Evolutionary conservation across 2,797 vertebrate genomes (phyloP).

Genomic region (Podargus strigoides): DNA sequence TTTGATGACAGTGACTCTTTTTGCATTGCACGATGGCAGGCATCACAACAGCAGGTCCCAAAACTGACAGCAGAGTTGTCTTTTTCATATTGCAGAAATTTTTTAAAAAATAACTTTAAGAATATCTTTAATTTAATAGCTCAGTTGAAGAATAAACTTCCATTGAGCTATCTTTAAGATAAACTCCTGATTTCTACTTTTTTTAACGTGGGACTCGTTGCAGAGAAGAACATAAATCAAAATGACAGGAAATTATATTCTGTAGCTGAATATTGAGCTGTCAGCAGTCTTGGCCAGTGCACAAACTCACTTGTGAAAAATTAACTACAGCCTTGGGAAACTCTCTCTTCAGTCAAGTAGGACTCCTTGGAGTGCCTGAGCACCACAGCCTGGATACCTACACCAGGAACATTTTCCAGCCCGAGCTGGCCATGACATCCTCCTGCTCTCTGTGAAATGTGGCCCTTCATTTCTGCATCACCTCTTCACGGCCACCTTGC

Average conservation of each 20-base stretch:
- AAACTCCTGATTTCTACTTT: background rate
- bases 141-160: background rate
- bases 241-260: conserved; percentile 39
- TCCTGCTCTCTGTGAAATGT: background rate
- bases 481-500: background rate
- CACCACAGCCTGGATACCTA: background rate
- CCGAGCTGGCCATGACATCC: background rate
- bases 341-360: background rate
- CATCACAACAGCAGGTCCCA: background rate
- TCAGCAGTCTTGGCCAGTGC: background rate
- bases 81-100: background rate
- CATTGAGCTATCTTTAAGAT: background rate
- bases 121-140: background rate
- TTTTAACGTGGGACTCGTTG: background rate
- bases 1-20: background rate
- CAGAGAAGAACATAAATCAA: conserved; percentile 37
- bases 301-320: background rate
- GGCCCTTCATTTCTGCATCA: background rate
- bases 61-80: background rate
- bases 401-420: background rate
- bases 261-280: conserved; percentile 38
- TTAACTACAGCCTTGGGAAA: conserved; percentile 4
- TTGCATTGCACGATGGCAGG: background rate
- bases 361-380: background rate
- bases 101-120: background rate